Percentiles rank a stretch among this genome's conserved stretches.
These are phyloP conservation scores for Beris morrisii DNA, from an alignment of 2,888 invertebrate genomes.

Conservation along the genomic window DNA sequence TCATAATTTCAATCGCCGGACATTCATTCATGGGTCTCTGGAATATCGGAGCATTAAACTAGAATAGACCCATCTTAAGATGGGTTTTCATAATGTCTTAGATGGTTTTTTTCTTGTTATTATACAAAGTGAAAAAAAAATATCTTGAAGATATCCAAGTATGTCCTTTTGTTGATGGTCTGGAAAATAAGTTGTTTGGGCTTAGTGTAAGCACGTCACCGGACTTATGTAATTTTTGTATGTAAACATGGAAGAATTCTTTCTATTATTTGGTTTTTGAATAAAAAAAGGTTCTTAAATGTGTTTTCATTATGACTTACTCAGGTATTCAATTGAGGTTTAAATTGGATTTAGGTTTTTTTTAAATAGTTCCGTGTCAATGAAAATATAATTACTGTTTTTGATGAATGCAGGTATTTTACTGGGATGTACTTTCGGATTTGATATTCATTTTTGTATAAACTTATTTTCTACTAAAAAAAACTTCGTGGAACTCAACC, in stretches of 20 bases:
- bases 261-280: neutral
- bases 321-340: constrained; percentile 9
- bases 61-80: no score
- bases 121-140: constrained; percentile 19
- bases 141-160: constrained; percentile 6
- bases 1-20: constrained; percentile 20
- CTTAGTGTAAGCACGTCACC: constrained; percentile 13
- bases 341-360: constrained; percentile 1
- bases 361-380: no score
- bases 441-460: no score
- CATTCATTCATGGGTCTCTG: neutral
- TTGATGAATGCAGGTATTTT: no score
- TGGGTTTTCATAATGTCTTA: constrained; percentile 1
- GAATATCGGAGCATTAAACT: no score
- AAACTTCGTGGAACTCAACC: no score
- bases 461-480: no score
- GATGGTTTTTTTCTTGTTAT: constrained; percentile 16
- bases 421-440: no score
- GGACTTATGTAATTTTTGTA: constrained; percentile 17
- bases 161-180: constrained; percentile 6
- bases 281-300: neutral
- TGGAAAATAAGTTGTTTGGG: constrained; percentile 24
- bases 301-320: constrained; percentile 9
- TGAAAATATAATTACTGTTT: no score
- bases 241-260: constrained; percentile 8